Conservation (phyloP, 2,797 vertebrate genomes). For the Myripristis jacobus region DNA sequence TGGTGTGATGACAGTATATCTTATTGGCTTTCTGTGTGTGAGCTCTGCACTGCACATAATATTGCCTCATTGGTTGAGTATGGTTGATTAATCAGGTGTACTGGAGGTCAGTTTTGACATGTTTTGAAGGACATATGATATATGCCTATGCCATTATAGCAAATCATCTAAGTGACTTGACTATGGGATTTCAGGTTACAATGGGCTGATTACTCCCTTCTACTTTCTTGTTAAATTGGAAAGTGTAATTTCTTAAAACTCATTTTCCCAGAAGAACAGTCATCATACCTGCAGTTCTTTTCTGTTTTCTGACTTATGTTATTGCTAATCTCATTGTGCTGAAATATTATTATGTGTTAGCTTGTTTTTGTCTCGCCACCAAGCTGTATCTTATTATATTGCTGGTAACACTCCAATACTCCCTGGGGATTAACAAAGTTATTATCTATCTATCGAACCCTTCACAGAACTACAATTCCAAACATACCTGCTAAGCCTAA, state of each 20-base stretch:
- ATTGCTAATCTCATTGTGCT: slow-evolving; percentile 2
- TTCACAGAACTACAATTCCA: slow-evolving; percentile 14
- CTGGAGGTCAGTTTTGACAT: slow-evolving; percentile 2
- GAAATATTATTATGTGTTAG: slow-evolving; percentile 11
- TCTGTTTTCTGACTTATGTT: slow-evolving; percentile 25
- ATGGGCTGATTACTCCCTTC: not conserved
- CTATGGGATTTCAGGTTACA: not conserved
- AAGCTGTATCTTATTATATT: slow-evolving; percentile 43
- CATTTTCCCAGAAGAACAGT: not conserved
- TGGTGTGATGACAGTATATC: not conserved
- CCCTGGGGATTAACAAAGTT: slow-evolving; percentile 45
- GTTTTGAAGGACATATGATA: not conserved
- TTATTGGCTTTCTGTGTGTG: not conserved
- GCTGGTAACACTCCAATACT: slow-evolving; percentile 14
- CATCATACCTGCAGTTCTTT: not conserved
- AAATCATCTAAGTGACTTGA: not conserved
- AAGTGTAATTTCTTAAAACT: too few species aligned
- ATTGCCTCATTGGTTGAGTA: slow-evolving; percentile 17
- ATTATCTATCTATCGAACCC: slow-evolving; percentile 48
- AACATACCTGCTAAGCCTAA: slow-evolving; percentile 8
- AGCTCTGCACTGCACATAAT: not conserved
- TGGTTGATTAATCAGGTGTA: slow-evolving; percentile 2
- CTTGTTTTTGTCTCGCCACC: slow-evolving; percentile 1
- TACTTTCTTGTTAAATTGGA: not conserved
- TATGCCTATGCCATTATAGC: not conserved